A percentile compares a stretch with the other conserved stretches of the same genome.
Conservation (phyloP, 2,113 vertebrate genomes). For the Malurus melanocephalus region DNA sequence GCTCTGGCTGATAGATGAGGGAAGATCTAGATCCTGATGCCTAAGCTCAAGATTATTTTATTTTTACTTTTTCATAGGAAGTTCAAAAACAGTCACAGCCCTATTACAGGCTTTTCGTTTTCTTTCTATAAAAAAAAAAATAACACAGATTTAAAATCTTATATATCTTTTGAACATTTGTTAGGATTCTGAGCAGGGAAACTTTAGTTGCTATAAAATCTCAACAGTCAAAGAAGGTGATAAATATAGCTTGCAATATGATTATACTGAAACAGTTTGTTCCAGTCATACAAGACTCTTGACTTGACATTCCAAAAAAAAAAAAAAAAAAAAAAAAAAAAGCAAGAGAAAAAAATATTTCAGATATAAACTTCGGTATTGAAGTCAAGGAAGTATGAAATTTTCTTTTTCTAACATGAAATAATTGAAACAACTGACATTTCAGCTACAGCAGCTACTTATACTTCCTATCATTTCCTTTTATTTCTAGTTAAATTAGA, state of each 20-base stretch:
- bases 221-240: constrained; percentile 21
- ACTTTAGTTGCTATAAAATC: constrained; percentile 28
- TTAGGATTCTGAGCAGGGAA: constrained; percentile 13
- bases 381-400: neutral
- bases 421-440: neutral
- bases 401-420: constrained; percentile 21
- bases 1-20: neutral
- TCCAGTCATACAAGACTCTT: constrained; percentile 30
- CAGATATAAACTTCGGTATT: neutral
- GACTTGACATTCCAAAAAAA: constrained; percentile 50
- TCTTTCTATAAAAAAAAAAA: neutral
- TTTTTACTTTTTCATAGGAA: neutral
- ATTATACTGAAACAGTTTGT: constrained; percentile 58
- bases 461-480: neutral
- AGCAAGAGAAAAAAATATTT: constrained; percentile 30
- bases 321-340: constrained; percentile 44
- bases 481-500: neutral
- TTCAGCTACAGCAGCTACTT: neutral
- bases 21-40: neutral
- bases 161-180: neutral
- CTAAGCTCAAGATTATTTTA: neutral
- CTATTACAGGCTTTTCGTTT: neutral
- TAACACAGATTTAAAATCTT: neutral
- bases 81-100: neutral
- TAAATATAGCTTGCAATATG: constrained; percentile 43